Conservation (phyloP, 2,888 invertebrate genomes). For the Bombylius major region DNA sequence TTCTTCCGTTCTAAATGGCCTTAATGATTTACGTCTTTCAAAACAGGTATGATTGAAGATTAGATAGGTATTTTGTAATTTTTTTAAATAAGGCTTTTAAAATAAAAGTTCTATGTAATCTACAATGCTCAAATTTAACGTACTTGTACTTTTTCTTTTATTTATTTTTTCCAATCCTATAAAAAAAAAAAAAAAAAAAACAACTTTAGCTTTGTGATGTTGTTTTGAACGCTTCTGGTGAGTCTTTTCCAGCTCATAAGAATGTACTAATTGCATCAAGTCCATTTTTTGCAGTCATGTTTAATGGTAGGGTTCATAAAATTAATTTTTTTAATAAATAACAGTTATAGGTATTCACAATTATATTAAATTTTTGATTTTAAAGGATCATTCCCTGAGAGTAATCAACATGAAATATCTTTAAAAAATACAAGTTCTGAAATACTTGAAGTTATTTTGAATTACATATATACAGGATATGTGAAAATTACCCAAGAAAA, state of each 20-base stretch:
- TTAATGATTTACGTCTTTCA: conserved; percentile 3
- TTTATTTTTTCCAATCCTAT: too few relatives aligned
- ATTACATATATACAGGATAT: conserved; percentile 12
- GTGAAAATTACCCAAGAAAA: conserved; percentile 9
- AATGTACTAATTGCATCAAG: conserved; percentile 9
- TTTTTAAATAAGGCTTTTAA: not conserved
- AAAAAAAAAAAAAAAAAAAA: too few relatives aligned
- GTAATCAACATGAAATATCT: conserved; percentile 4
- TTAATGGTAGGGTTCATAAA: conserved; percentile 6
- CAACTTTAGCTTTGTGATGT: conserved; percentile 10
- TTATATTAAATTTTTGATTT: not conserved
- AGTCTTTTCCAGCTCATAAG: conserved; percentile 9
- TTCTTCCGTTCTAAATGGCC: not conserved
- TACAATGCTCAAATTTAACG: not conserved
- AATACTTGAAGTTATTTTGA: conserved; percentile 1
- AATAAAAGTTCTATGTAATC: not conserved
- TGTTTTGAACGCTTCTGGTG: conserved; percentile 2
- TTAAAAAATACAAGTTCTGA: conserved; percentile 7
- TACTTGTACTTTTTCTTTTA: not conserved
- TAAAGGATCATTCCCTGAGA: conserved; percentile 10
- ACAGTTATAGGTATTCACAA: not conserved
- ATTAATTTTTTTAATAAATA: not conserved
- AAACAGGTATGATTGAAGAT: not conserved
- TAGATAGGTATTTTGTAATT: too few relatives aligned
- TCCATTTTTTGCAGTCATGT: conserved; percentile 11